Evolutionary conservation across 2,888 invertebrate genomes (phyloP).

Genomic region (Cremastinae sp.): DNA sequence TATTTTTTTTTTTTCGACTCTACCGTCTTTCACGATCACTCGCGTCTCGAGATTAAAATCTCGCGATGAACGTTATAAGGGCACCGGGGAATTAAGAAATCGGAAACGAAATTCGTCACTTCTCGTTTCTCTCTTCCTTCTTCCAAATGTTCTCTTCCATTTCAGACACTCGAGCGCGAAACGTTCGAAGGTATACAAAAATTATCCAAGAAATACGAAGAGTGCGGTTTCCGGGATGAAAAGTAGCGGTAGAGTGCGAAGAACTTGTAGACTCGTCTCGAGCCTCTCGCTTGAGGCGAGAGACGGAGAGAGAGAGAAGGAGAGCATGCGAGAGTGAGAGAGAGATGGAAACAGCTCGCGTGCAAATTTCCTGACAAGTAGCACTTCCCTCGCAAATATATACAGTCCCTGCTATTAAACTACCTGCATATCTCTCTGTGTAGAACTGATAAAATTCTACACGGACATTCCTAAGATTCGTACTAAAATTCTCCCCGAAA

Average conservation of each 20-base stretch:
- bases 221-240: slow-evolving; percentile 32
- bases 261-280: slow-evolving; percentile 8
- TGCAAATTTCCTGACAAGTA: slow-evolving; percentile 51
- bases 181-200: slow-evolving; percentile 18
- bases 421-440: slow-evolving; percentile 8
- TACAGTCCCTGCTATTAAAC: slow-evolving; percentile 10
- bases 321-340: not conserved
- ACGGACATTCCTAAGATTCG: slow-evolving; percentile 16
- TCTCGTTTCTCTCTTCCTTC: slow-evolving; percentile 5
- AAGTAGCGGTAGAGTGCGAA: slow-evolving; percentile 33
- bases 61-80: slow-evolving; percentile 33
- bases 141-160: too few relatives aligned
- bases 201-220: slow-evolving; percentile 16
- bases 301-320: not conserved
- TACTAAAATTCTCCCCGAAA: slow-evolving; percentile 2
- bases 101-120: slow-evolving; percentile 6
- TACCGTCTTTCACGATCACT: slow-evolving; percentile 12
- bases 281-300: slow-evolving; percentile 6
- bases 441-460: slow-evolving; percentile 3
- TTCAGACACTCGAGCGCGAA: slow-evolving; percentile 11
- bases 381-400: slow-evolving; percentile 29
- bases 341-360: slow-evolving; percentile 31
- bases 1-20: slow-evolving; percentile 4
- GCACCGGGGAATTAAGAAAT: slow-evolving; percentile 40
- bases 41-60: slow-evolving; percentile 39